A percentile compares a stretch with the other conserved stretches of the same genome.
These are phyloP conservation scores for Sclerurus mexicanus DNA, from an alignment of 2,113 vertebrate genomes.

Conservation along the genomic window DNA sequence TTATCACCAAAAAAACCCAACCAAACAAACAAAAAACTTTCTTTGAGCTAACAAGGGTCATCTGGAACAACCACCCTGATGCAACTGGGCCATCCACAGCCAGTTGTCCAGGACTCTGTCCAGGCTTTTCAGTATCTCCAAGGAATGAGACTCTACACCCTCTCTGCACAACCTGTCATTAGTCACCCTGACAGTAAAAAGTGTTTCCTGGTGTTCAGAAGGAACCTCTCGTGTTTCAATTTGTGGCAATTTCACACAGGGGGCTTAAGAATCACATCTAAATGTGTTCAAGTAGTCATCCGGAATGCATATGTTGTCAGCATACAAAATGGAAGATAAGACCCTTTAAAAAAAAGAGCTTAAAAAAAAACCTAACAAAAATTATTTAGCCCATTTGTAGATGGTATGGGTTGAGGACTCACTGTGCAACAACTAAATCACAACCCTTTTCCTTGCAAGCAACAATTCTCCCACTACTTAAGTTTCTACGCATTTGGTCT, in stretches of 20 bases:
- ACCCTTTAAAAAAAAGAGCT: neutral
- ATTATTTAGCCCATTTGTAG: neutral
- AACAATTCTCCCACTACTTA: neutral
- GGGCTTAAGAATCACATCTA: neutral
- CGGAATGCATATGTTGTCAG: fast-evolving
- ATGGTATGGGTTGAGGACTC: neutral
- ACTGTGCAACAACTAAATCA: neutral
- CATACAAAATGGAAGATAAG: neutral
- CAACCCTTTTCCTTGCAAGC: neutral
- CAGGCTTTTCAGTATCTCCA: neutral
- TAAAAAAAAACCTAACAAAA: neutral
- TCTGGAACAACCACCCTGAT: neutral
- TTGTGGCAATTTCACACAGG: neutral
- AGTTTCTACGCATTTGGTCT: neutral
- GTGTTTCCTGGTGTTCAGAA: neutral
- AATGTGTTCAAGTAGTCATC: neutral
- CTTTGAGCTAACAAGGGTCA: neutral
- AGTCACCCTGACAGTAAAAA: neutral
- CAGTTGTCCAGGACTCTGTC: neutral
- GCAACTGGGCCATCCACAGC: neutral
- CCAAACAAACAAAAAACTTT: neutral
- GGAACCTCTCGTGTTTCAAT: neutral
- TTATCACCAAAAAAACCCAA: neutral
- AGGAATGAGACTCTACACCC: neutral
- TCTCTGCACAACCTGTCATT: neutral